Conservation (phyloP, 2,113 vertebrate species). For the Labrus mixtus region DNA sequence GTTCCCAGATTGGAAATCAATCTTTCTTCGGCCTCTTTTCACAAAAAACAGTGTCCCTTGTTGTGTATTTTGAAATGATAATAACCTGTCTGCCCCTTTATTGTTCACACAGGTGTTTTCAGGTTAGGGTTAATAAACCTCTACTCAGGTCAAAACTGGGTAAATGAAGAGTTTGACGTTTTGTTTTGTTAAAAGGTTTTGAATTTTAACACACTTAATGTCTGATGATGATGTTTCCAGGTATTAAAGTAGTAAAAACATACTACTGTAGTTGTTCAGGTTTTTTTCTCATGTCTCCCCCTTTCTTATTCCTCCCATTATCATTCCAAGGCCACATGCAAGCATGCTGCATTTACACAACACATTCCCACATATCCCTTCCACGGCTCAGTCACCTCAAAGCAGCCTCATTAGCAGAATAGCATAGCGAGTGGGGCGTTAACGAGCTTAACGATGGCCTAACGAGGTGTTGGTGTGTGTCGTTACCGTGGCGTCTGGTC, state of each 20-base stretch:
- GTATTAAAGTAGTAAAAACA: not conserved
- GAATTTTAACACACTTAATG: too few relatives aligned
- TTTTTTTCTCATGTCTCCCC: not conserved
- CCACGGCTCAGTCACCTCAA: slow-evolving; percentile 61
- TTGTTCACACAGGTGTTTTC: not conserved
- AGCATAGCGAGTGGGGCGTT: slow-evolving; percentile 64
- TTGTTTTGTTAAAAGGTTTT: too few relatives aligned
- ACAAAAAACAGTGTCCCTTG: not conserved
- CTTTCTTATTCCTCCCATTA: not conserved
- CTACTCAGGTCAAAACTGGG: too few relatives aligned
- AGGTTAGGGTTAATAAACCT: too few relatives aligned
- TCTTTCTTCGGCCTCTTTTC: not conserved
- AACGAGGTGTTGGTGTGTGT: slow-evolving; percentile 71
- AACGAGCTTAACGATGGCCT: slow-evolving; percentile 69
- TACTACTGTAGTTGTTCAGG: not conserved
- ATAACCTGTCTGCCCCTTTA: not conserved
- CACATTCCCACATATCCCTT: slow-evolving; percentile 37
- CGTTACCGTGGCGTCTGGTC: slow-evolving; percentile 59
- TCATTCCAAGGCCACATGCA: slow-evolving; percentile 17
- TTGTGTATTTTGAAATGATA: not conserved
- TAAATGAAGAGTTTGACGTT: too few relatives aligned
- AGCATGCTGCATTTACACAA: slow-evolving; percentile 19
- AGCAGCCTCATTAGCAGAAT: slow-evolving; percentile 65
- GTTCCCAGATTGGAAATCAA: not conserved
- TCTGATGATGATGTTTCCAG: too few relatives aligned